Conservation (phyloP, 2,797 vertebrate species). For the Sphenopsis melanotis region DNA sequence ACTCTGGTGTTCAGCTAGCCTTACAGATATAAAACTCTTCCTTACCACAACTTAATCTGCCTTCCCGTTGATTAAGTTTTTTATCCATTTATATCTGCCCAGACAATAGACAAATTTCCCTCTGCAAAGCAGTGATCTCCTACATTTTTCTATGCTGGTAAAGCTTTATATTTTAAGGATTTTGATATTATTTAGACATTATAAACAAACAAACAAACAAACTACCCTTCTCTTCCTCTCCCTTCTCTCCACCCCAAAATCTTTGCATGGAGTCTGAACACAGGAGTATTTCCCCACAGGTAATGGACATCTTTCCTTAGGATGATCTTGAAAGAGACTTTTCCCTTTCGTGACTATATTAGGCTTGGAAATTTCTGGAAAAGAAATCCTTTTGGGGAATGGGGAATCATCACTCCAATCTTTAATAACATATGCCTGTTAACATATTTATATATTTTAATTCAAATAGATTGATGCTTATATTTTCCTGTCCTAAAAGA, state of each 20-base stretch:
- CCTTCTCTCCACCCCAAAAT: neutral
- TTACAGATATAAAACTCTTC: neutral
- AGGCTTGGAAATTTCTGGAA: neutral
- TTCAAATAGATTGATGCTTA: neutral
- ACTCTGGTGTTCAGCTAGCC: neutral
- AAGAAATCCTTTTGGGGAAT: neutral
- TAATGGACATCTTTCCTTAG: neutral
- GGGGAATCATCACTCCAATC: neutral
- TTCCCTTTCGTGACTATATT: neutral
- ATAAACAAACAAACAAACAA: neutral
- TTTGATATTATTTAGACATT: neutral
- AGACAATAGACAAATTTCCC: neutral
- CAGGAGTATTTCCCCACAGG: rapidly evolving
- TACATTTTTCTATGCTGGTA: neutral
- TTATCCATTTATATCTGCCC: neutral
- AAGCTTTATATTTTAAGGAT: neutral
- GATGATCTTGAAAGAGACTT: neutral
- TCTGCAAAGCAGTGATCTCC: neutral
- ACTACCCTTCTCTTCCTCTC: neutral
- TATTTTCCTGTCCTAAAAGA: neutral
- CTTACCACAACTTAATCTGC: neutral
- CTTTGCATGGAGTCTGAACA: neutral
- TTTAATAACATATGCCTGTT: neutral
- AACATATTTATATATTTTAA: neutral
- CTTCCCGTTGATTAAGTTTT: neutral